Conservation (phyloP, 2,888 invertebrate genomes). For the Priocnemis perturbator region DNA sequence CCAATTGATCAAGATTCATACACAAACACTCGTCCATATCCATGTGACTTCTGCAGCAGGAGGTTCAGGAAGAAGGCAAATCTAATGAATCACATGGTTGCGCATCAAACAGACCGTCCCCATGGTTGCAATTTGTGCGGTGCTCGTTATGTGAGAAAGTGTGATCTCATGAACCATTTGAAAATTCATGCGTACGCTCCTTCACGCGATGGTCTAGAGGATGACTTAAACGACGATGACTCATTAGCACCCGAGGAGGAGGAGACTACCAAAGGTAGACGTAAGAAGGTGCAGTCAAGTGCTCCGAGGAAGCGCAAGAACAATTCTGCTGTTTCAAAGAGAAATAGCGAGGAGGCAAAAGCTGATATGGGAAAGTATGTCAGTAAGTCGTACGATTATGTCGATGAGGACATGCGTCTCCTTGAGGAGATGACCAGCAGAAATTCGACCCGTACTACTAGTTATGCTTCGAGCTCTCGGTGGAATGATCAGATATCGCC, state of each 20-base stretch:
- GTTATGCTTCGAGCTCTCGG: conserved; percentile 76
- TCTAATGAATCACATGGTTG: conserved; percentile 91
- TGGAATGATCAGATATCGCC: conserved; percentile 66
- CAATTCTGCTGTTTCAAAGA: conserved; percentile 56
- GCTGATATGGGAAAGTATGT: conserved; percentile 60
- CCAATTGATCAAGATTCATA: conserved; percentile 89
- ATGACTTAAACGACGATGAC: conserved; percentile 76
- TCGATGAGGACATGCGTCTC: conserved; percentile 76
- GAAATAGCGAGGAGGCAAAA: conserved; percentile 53
- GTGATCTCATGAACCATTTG: conserved; percentile 88
- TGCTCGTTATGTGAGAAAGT: conserved; percentile 86
- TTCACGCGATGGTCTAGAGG: conserved; percentile 78
- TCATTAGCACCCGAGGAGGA: conserved; percentile 65
- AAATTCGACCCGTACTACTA: conserved; percentile 64
- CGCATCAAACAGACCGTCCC: conserved; percentile 89
- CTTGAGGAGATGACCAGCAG: conserved; percentile 75
- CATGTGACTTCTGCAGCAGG: conserved; percentile 90
- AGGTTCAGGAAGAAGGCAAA: conserved; percentile 90
- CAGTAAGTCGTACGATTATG: conserved; percentile 74
- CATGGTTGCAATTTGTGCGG: conserved; percentile 90
- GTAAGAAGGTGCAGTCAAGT: conserved; percentile 71
- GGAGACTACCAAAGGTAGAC: conserved; percentile 67
- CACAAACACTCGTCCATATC: conserved; percentile 86
- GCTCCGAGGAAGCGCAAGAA: conserved; percentile 72
- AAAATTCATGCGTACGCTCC: conserved; percentile 88